Percentiles rank a stretch among this genome's conserved stretches.
These are phyloP conservation scores for Calidris pugnax DNA, from an alignment of 2,113 vertebrate species.

Conservation along the genomic window DNA sequence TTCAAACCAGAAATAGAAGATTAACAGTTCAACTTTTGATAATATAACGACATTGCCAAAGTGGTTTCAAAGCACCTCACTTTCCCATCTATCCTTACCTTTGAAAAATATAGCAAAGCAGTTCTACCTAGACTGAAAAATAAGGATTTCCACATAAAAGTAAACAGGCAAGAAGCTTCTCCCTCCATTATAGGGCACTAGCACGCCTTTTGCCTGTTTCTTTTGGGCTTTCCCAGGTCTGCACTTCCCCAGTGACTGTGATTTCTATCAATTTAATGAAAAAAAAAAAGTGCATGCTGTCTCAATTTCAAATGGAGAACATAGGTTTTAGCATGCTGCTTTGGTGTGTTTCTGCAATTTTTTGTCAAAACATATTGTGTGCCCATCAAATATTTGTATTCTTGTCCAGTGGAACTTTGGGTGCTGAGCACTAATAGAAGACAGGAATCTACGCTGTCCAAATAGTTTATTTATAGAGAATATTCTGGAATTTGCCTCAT, in stretches of 20 bases:
- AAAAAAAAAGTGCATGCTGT: not conserved
- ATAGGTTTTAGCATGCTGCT: not conserved
- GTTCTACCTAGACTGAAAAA: not conserved
- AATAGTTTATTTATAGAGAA: not conserved
- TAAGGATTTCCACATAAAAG: not conserved
- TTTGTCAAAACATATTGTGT: not conserved
- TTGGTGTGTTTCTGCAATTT: not conserved
- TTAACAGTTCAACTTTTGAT: not conserved
- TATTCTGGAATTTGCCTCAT: conserved; percentile 15
- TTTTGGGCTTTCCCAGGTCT: not conserved
- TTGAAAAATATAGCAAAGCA: not conserved
- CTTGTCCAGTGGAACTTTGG: not conserved
- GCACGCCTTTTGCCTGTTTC: not conserved
- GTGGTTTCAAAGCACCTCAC: not conserved
- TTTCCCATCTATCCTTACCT: not conserved
- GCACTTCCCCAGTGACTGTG: not conserved
- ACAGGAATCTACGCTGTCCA: not conserved
- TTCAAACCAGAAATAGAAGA: not conserved
- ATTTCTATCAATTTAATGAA: not conserved
- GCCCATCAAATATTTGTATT: not conserved
- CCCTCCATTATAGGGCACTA: not conserved
- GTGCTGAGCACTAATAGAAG: not conserved
- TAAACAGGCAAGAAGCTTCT: not conserved
- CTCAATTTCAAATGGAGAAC: not conserved
- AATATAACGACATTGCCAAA: not conserved